Evolutionary conservation across 2,113 vertebrate genomes (phyloP).

Genomic region (Willisornis vidua): DNA sequence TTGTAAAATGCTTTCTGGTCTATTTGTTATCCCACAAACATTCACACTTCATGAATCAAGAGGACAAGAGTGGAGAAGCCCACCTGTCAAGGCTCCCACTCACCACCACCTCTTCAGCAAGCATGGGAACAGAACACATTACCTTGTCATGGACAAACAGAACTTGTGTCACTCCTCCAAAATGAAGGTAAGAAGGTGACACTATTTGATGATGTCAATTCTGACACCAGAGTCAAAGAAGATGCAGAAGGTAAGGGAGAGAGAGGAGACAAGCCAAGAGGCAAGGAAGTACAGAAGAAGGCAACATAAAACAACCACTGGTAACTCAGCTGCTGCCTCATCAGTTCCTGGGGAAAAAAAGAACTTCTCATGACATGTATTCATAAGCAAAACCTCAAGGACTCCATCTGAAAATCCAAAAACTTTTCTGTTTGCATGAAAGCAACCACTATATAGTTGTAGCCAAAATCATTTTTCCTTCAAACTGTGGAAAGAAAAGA

Average conservation of each 20-base stretch:
- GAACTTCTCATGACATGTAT: slow-evolving; percentile 16
- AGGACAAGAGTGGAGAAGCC: background rate
- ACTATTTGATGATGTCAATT: background rate
- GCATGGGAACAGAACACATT: background rate
- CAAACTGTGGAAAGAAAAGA: background rate
- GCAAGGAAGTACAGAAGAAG: fast-evolving
- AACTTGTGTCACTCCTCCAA: background rate
- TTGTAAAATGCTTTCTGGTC: background rate
- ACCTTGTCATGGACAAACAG: background rate
- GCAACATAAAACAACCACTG: background rate
- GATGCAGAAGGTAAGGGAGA: background rate
- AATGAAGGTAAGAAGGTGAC: background rate
- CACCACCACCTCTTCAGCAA: background rate
- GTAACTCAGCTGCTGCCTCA: background rate
- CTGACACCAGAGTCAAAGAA: background rate
- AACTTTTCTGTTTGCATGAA: slow-evolving; percentile 4
- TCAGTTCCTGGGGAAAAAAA: slow-evolving; percentile 5
- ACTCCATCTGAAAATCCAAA: slow-evolving; percentile 22
- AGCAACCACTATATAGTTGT: slow-evolving; percentile 21
- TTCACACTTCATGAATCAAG: background rate
- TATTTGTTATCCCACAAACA: background rate
- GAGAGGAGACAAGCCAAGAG: background rate
- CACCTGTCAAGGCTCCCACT: background rate
- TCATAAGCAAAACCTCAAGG: slow-evolving; percentile 54
- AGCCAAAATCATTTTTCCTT: background rate